Base-by-base conservation (phyloP, 2,888 invertebrate species). In the Congeria kusceri region DNA sequence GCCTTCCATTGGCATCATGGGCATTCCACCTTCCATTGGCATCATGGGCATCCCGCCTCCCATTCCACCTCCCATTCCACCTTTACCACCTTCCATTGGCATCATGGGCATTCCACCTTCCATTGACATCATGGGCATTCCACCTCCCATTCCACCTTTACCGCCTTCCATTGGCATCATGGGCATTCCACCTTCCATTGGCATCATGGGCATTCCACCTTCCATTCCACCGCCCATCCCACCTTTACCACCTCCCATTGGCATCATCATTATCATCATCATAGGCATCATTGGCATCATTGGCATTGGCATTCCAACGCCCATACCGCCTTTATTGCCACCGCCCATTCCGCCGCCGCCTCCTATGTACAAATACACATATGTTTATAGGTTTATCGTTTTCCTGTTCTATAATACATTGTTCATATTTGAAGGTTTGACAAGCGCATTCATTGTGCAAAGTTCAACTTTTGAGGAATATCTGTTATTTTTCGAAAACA, bases 31-130 rank as follows among this genome's bases (percentile, higher is more conserved):
- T 23, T 11, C 20, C 63, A 58, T 66, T 53, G 66, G 66, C 56
- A 66, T 66, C 65, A 66, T 66, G 15, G 49, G 49, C 65, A 66
- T 66, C n/a, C 28, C 53, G 18, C 53, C 49, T 4, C 49, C 49
- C 49, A 49, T 49, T 49, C 49, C 25, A 25, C 28, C 58, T 1
- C n/a, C 56, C 61, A 66, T 67, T 46, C n/a, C n/a, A n/a, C n/a
- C n/a, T n/a, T n/a, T n/a, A n/a, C n/a, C n/a, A n/a, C n/a, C n/a
- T n/a, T n/a, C n/a, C n/a, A n/a, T n/a, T n/a, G n/a, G n/a, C n/a
- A n/a, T n/a, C n/a, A n/a, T n/a, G n/a, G n/a, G n/a, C n/a, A n/a
- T n/a, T n/a, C n/a, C n/a, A n/a, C n/a, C n/a, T n/a, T 49, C 61
- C 20, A 27, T 32, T 11, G 4, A 13, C 32, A 44, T 46, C 64